These are phyloP conservation scores for Chelonoidis abingdonii DNA, from an alignment of 2,113 vertebrate species.

Conservation along the genomic window DNA sequence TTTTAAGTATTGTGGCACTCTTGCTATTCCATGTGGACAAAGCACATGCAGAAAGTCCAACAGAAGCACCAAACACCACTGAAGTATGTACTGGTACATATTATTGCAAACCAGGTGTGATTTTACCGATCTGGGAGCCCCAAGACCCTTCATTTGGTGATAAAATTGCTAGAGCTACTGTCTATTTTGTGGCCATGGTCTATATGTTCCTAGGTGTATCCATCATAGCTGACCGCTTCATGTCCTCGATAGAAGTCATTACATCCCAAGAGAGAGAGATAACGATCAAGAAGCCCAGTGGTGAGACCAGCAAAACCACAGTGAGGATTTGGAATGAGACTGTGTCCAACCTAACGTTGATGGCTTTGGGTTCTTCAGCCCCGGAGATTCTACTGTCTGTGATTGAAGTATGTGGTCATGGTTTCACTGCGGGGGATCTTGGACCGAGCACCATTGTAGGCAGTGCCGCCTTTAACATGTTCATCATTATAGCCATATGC, in stretches of 20 bases:
- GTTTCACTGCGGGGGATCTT: slow-evolving; percentile 90
- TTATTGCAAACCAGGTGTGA: slow-evolving; percentile 90
- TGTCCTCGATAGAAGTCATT: slow-evolving; percentile 99
- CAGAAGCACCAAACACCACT: slow-evolving; percentile 64
- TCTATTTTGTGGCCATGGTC: slow-evolving; percentile 93
- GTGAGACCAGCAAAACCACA: slow-evolving; percentile 91
- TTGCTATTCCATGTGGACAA: slow-evolving; percentile 70
- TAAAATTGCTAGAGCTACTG: slow-evolving; percentile 92
- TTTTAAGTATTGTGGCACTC: slow-evolving; percentile 77
- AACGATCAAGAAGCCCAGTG: slow-evolving; percentile 93
- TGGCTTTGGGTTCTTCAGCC: slow-evolving; percentile 96
- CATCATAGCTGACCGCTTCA: slow-evolving; percentile 97
- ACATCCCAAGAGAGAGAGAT: slow-evolving; percentile 96
- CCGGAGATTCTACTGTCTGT: slow-evolving; percentile 96
- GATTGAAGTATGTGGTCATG: slow-evolving; percentile 96
- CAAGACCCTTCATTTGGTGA: slow-evolving; percentile 88
- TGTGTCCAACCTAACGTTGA: slow-evolving; percentile 95
- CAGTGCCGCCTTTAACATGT: slow-evolving; percentile 99
- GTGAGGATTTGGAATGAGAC: slow-evolving; percentile 98
- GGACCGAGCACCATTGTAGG: slow-evolving; percentile 99
- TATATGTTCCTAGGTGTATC: slow-evolving; percentile 99
- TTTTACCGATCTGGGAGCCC: slow-evolving; percentile 93
- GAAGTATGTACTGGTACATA: slow-evolving; percentile 83
- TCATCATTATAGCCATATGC: slow-evolving; percentile 96
- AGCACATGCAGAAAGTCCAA: slow-evolving; percentile 28